Evolutionary conservation across 2,888 invertebrate species (phyloP).

Genomic region (Idaea dimidiata): DNA sequence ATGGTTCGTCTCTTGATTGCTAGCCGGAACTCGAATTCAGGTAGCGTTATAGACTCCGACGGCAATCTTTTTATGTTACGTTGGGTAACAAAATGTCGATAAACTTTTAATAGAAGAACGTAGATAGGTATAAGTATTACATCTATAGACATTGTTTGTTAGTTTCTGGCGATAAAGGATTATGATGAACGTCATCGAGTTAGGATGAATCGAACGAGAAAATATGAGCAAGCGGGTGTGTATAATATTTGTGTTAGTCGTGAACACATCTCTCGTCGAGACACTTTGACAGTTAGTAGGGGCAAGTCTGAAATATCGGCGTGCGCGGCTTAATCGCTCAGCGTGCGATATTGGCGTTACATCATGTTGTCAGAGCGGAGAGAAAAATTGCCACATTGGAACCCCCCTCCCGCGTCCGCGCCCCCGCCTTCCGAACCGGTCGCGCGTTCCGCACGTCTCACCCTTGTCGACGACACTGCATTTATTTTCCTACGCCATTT

Average conservation of each 20-base stretch:
- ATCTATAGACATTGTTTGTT: constrained; percentile 26
- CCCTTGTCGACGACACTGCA: constrained; percentile 67
- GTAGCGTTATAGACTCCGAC: constrained; percentile 17
- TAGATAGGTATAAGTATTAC: background rate
- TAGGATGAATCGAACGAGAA: constrained; percentile 25
- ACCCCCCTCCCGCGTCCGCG: constrained; percentile 42
- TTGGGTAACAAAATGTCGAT: background rate
- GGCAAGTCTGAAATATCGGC: constrained; percentile 79
- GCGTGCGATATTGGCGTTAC: constrained; percentile 80
- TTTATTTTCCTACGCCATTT: constrained; percentile 75
- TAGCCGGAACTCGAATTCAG: constrained; percentile 22
- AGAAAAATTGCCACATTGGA: constrained; percentile 77
- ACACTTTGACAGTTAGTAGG: constrained; percentile 79
- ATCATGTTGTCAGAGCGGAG: constrained; percentile 78
- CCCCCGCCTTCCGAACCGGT: constrained; percentile 36
- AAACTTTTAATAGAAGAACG: background rate
- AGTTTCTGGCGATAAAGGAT: constrained; percentile 38
- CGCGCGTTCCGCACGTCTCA: constrained; percentile 47
- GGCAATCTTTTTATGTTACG: constrained; percentile 12
- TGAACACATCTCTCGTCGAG: constrained; percentile 55
- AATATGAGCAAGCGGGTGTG: constrained; percentile 20
- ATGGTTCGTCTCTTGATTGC: constrained; percentile 40
- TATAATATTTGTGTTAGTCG: constrained; percentile 31
- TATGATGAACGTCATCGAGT: constrained; percentile 41
- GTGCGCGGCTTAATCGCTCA: constrained; percentile 80